phyloP scores from a whole-genome alignment of 2,888 invertebrate genomes.

The Hemaris fuciformis region DNA sequence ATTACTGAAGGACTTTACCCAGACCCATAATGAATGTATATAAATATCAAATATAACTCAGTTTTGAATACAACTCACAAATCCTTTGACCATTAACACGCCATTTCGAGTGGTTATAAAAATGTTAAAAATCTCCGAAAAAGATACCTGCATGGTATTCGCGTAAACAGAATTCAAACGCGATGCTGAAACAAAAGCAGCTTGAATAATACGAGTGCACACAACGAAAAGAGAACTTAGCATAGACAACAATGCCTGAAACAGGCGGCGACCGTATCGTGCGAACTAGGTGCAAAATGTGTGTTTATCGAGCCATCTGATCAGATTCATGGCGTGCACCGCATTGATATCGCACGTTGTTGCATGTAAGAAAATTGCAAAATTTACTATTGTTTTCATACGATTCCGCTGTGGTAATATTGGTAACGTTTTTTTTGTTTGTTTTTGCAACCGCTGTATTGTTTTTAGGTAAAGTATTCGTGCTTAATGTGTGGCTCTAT shows the following conservation, averaged over 20 bases:
- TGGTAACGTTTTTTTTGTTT: constrained; percentile 18
- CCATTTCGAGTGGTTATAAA: too few species aligned
- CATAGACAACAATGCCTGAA: constrained; percentile 52
- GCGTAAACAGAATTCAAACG: constrained; percentile 33
- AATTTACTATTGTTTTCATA: constrained; percentile 54
- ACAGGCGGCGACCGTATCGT: constrained; percentile 43
- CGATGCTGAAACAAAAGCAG: constrained; percentile 20
- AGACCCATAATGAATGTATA: too few species aligned
- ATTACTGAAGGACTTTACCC: too few species aligned
- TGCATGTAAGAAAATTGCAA: constrained; percentile 50
- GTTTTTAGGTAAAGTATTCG: constrained; percentile 21
- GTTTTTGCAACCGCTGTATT: constrained; percentile 12
- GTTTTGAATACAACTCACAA: too few species aligned
- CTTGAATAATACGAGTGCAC: background rate
- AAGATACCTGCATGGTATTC: background rate
- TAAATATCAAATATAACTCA: too few species aligned
- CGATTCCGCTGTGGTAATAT: constrained; percentile 43
- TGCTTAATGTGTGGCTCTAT: background rate
- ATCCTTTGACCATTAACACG: too few species aligned
- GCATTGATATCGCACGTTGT: constrained; percentile 57
- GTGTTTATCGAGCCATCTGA: constrained; percentile 59
- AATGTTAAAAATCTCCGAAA: background rate
- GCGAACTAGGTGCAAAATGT: constrained; percentile 44
- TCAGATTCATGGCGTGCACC: constrained; percentile 48
- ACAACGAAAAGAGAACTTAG: constrained; percentile 39